phyloP scores from a whole-genome alignment of 2,888 invertebrate genomes.

The Scaptodrosophila latifasciaeformis region DNA sequence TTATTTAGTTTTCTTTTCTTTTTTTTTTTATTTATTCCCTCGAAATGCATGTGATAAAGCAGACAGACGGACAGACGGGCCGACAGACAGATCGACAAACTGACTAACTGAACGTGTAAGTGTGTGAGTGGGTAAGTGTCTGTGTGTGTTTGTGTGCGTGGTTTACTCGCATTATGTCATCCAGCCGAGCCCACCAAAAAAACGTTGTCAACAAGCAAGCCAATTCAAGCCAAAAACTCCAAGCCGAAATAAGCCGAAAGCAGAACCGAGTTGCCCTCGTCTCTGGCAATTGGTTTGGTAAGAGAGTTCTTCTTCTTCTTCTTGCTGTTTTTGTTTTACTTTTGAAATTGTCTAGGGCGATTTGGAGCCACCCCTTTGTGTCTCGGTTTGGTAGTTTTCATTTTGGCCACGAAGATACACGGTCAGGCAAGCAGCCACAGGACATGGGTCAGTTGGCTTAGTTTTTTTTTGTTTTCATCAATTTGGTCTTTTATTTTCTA shows the following conservation, averaged over 20 bases:
- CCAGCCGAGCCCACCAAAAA: slow-evolving; percentile 18
- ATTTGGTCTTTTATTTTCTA: slow-evolving; percentile 21
- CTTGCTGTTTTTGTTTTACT: slow-evolving; percentile 19
- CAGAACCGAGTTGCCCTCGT: slow-evolving; percentile 17
- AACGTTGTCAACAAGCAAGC: no score
- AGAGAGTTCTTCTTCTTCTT: slow-evolving; percentile 19
- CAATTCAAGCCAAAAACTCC: no score
- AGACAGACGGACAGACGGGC: no score
- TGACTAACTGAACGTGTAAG: no score
- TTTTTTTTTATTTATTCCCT: no score
- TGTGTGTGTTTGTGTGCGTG: background rate
- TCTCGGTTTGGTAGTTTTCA: background rate
- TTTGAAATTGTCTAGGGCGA: slow-evolving; percentile 10
- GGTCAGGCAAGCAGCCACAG: slow-evolving; percentile 16
- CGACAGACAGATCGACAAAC: no score
- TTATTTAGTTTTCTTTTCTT: no score
- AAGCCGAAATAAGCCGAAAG: slow-evolving; percentile 46
- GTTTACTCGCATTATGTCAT: slow-evolving; percentile 52
- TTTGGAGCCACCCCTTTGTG: slow-evolving; percentile 51
- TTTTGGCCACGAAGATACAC: slow-evolving; percentile 4
- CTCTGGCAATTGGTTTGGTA: slow-evolving; percentile 15
- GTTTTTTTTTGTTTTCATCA: slow-evolving; percentile 16
- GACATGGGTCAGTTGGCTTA: slow-evolving; percentile 45
- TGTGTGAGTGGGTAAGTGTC: background rate
- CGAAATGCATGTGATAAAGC: no score